Evolutionary conservation across 1,140 invertebrate genomes (phyloP).

Genomic region (Adelges cooleyi): DNA sequence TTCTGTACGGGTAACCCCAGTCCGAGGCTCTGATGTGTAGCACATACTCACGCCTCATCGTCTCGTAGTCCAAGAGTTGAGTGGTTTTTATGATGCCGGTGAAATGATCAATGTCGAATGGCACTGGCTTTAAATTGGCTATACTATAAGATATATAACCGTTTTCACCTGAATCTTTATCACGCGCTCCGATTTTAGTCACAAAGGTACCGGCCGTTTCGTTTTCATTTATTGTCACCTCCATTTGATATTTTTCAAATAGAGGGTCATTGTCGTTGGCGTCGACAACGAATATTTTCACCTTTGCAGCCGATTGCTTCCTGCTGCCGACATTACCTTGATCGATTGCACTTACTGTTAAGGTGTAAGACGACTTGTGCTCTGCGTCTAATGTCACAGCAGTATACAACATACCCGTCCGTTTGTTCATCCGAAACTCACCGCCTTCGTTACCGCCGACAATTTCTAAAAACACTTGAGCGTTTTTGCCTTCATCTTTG

Average conservation of each 20-base stretch:
- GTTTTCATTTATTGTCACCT: conserved; percentile 70
- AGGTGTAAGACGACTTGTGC: conserved; percentile 70
- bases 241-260: conserved; percentile 59
- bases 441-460: conserved; percentile 82
- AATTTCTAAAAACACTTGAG: conserved; percentile 73
- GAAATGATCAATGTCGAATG: conserved; percentile 93
- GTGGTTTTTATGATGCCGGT: conserved; percentile 76
- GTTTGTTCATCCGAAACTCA: conserved; percentile 74
- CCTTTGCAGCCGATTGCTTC: conserved; percentile 76
- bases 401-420: conserved; percentile 81
- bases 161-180: conserved; percentile 86
- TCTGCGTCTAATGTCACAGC: conserved; percentile 77
- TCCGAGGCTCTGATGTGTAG: conserved; percentile 81
- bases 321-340: conserved; percentile 70
- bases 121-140: conserved; percentile 74
- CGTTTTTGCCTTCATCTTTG: conserved; percentile 68
- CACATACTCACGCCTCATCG: conserved; percentile 68
- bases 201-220: conserved; percentile 71
- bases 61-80: conserved; percentile 78
- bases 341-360: conserved; percentile 83
- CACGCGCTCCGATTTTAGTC: conserved; percentile 67
- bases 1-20: conserved; percentile 80
- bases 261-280: conserved; percentile 86
- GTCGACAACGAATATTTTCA: conserved; percentile 77
- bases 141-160: conserved; percentile 89